Base-by-base conservation (phyloP, 2,797 vertebrate species). In the Alfaro cultratus region DNA sequence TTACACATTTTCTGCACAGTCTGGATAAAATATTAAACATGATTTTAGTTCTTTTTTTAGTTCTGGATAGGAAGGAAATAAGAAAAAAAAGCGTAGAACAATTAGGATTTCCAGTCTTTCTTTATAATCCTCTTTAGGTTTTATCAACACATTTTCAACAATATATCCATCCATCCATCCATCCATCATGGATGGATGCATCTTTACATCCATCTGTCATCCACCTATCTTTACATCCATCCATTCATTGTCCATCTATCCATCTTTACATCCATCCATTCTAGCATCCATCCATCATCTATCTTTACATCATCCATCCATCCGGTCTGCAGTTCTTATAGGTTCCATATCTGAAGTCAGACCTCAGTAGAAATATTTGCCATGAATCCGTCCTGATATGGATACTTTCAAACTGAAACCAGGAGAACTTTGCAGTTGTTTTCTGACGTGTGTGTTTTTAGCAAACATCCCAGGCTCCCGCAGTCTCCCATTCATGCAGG, bases 381-480 rank as follows among this genome's bases (percentile, higher is more conserved):
- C 64, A 41, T 23, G 21, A 67, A 21, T 67, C 34, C 7, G 7
- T 62, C 13, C 60, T 21, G 10, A 67, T 7, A 23, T 39, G 15
- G 0, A 64, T 36, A 36, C 31, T 64, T 36, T 64, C 16, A 3
- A 64, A 36, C 23, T 55, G 23, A 55, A n/a, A 26, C 23, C 9
- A 55, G 51, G 51, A 53, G 51, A 55, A 55, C 23, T 10, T 53
- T 6, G 26, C 15, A 21, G 5, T 43, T 39, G 79, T 49, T 29
- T 41, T 57, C 18, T 55, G 11, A 53, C 13, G 34, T 80, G 73
- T 23, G 18, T 36, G 36, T 53, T 49, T 78, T 64, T 51, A 51
- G 71, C 75, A 31, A 49, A 64, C 68, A 62, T 79, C 57, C 51
- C 45, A n/a, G 76, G 43, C 75, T 74, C 67, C 73, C 9, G 83